Conservation (phyloP, 2,797 vertebrate species). For the Myotis findleyi region DNA sequence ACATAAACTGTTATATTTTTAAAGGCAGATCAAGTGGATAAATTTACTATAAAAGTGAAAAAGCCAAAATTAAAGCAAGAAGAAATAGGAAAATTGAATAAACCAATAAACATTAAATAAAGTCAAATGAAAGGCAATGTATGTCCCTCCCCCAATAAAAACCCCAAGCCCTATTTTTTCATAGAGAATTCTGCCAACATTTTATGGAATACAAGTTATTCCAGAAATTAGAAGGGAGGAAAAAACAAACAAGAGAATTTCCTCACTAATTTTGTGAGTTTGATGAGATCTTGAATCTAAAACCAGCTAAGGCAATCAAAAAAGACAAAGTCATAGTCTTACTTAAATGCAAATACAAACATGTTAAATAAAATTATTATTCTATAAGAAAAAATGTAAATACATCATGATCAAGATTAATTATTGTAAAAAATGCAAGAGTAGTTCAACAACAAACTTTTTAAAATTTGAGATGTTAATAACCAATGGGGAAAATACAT, state of each 20-base stretch:
- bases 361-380: not conserved
- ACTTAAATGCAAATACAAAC: not conserved
- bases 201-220: not conserved
- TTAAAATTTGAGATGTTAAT: not conserved
- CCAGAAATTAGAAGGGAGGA: not conserved
- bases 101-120: not conserved
- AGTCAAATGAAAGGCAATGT: not conserved
- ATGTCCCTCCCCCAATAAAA: not conserved
- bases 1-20: not conserved
- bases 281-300: not conserved
- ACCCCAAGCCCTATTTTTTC: not conserved
- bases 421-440: not conserved
- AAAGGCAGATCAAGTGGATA: not conserved
- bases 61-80: not conserved
- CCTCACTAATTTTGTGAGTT: not conserved
- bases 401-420: not conserved
- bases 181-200: not conserved
- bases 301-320: not conserved
- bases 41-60: not conserved
- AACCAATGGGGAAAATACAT: not conserved
- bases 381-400: not conserved
- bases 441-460: not conserved
- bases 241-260: not conserved
- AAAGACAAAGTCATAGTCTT: constrained; percentile 1
- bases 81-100: constrained; percentile 1